Base-by-base conservation (phyloP, 1,140 invertebrate species). In the Drosophila littoralis region DNA sequence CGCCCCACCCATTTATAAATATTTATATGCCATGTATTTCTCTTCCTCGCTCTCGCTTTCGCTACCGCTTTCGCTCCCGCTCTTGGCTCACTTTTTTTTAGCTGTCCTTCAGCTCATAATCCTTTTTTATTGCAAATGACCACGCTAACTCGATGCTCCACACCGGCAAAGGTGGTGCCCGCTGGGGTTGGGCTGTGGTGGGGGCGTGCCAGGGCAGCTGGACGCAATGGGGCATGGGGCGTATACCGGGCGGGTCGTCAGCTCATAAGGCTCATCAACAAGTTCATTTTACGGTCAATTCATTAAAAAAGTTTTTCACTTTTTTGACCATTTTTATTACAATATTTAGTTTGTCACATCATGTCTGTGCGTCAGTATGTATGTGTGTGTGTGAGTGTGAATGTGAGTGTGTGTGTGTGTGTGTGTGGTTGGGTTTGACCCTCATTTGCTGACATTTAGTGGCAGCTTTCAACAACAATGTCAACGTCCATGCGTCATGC, bases 241-340 rank as follows among this genome's bases (percentile, higher is more conserved):
- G 22, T 28, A 6, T 28, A 61, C 38, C 64, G 45, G 48, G 58
- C 64, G 42, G 48, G 67, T 45, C 60, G 66, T 55, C 84, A 81
- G 84, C 84, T 89, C 84, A 67, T 88, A 89, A 88, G 80, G 74
- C 84, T 89, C 86, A 90, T 90, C 86, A 90, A 90, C 86, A 90
- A 90, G 86, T 90, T 90, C 82, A 90, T 90, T 90, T 90, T 90
- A 90, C 86, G 86, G 86, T 90, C 86, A 90, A 90, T 90, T 90
- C 86, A 90, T 86, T 90, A 90, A 83, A 90, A 90, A 90, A 82
- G 52, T 77, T 82, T 74, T 68, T 70, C 69, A 75, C 66, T 82
- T 82, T 69, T 60, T 67, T 58, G 33, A 45, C 15, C 67, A 71
- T 75, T 79, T 75, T 72, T 79, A 67, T 75, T 67, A 71, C 76